Evolutionary conservation across 2,797 vertebrate genomes (phyloP), one percentile per base, ranked within the genome.

Genomic region (Chrysocyon brachyurus): DNA sequence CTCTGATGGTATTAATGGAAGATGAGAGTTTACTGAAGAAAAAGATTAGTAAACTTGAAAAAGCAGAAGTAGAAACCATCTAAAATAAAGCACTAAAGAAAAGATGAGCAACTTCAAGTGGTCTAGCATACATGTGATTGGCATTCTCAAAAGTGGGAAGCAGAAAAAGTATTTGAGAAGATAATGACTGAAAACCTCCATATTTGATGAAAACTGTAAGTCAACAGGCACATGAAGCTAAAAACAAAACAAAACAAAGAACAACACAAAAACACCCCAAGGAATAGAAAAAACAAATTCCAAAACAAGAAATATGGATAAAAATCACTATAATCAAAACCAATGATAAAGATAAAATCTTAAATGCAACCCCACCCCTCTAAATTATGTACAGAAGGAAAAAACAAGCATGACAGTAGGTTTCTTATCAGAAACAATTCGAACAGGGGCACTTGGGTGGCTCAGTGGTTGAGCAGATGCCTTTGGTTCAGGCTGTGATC

Each of bases 161-260:
- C 3, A 90, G n/a, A 68, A 83, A 77, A 78, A 11, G 19, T 72
- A 78, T 52, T 85, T 91, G 63, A 92, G n/a, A 78, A 87, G 85
- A 95, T 16, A 72, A 56, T 68, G 31, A 5, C 46, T 66, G 28
- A 59, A 97, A 81, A 24, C n/a, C 21, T 92, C 36, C 28, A 54
- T 31, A 85, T 66, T 72, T 68, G 16, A 68, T 91, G 21, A 90
- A 93, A 97, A 73, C 12, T 40, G 5, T 33, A 93, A 96, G 21
- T 16, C 7, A 8, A 36, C n/a, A 68, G 28, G 12, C 68, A 54
- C 2, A 36, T 54, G n/a, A 93, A 95, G 5, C 28, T 79, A 9
- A 75, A 57, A 79, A 59, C 10, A 70, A 19, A 12, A 59, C n/a
- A n/a, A 19, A 56, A 40, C 40, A 36, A 19, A 64, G 6, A 64